Evolutionary conservation across 2,888 invertebrate species (phyloP).

Genomic region (Trisateles emortualis): DNA sequence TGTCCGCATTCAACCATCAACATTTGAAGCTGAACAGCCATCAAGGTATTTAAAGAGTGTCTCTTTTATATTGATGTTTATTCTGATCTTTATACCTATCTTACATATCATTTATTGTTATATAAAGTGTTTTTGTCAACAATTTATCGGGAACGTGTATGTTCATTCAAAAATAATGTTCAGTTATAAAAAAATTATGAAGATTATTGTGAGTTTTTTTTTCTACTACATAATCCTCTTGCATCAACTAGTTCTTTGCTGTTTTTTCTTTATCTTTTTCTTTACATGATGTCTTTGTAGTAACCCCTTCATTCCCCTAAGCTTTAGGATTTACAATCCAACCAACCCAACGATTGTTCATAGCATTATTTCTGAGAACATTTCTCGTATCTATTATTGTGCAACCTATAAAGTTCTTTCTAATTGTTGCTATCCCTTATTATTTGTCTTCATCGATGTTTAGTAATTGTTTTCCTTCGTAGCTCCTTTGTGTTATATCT

Average conservation of each 20-base stretch:
- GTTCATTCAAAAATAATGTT: neutral
- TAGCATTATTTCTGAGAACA: too few relatives aligned
- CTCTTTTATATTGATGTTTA: constrained; percentile 16
- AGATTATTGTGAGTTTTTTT: neutral
- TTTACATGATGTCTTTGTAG: neutral
- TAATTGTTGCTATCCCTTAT: too few relatives aligned
- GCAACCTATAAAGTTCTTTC: neutral
- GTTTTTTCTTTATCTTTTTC: neutral
- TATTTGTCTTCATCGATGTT: neutral
- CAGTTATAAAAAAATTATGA: neutral
- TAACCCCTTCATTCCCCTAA: too few relatives aligned
- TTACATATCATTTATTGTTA: neutral
- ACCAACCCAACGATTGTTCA: too few relatives aligned
- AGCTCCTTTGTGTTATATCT: neutral
- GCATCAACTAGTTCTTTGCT: neutral
- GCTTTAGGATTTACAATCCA: too few relatives aligned
- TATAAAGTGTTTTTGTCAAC: neutral
- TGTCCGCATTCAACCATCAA: constrained; percentile 18
- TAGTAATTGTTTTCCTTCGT: neutral
- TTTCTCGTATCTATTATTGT: neutral
- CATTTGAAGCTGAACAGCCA: constrained; percentile 20
- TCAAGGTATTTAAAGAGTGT: constrained; percentile 17
- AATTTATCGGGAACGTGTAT: neutral
- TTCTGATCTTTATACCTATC: constrained; percentile 3
- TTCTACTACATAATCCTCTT: neutral